Evolutionary conservation across 2,888 invertebrate species (phyloP).

Genomic region (Ametastegia equiseti): DNA sequence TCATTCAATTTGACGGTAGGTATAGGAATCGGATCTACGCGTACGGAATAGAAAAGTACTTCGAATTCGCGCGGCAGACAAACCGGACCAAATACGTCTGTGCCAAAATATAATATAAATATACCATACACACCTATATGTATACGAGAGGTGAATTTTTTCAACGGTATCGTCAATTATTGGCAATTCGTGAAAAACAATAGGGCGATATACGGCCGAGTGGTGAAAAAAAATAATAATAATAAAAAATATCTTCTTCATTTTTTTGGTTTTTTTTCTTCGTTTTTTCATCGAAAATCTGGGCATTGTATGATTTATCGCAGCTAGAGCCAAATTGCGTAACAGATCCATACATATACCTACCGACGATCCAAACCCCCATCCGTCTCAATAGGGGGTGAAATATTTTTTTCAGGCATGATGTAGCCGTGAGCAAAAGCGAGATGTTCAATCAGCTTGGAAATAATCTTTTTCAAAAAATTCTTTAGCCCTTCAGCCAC

Average conservation of each 20-base stretch:
- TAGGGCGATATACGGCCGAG: not conserved
- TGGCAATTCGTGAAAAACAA: conserved; percentile 37
- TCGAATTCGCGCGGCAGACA: conserved; percentile 1
- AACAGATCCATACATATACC: not conserved
- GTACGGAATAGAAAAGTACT: not conserved
- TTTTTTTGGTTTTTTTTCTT: not conserved
- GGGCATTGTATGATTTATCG: conserved; percentile 10
- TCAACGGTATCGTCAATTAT: conserved; percentile 37
- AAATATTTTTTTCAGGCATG: not conserved
- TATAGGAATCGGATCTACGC: not conserved
- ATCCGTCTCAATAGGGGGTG: not conserved
- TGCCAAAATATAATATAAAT: not conserved
- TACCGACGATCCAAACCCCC: too few relatives aligned
- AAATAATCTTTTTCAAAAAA: not conserved
- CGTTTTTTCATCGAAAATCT: not conserved
- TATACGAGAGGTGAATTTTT: conserved; percentile 8
- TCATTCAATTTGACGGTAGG: conserved; percentile 6
- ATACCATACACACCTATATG: too few relatives aligned
- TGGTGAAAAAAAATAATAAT: not conserved
- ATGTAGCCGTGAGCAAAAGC: not conserved
- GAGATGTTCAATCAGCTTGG: not conserved
- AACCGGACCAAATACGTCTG: not conserved
- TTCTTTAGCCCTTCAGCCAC: too few relatives aligned
- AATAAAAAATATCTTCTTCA: not conserved
- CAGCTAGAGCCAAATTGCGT: conserved; percentile 6